Evolutionary conservation across 2,113 vertebrate species (phyloP), one percentile per base, ranked within the genome.

Genomic region (Paramormyrops kingsleyae): DNA sequence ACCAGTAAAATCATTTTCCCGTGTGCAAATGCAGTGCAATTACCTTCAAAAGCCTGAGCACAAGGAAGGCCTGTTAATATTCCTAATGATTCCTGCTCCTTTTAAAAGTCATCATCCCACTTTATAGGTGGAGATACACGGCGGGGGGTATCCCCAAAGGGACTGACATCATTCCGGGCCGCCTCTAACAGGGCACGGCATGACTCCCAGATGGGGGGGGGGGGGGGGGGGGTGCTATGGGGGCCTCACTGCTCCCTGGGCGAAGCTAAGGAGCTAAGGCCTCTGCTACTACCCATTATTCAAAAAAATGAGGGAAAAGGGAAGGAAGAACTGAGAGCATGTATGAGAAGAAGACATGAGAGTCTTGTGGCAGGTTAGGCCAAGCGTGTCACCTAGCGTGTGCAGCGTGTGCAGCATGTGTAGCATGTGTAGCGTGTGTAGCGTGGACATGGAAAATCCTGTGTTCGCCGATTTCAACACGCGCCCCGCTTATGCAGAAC

Each of bases 61-160:
- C 92, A 95, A 95, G 94, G 94, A 95, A 94, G 95, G 94, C 91
- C 95, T 95, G 95, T 95, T 95, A 95, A 95, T 95, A 95, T 94
- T 94, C 92, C 93, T 95, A 95, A 96, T 96, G 95, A 96, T 94
- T 93, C 93, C 94, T 93, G 93, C 94, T 95, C 95, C 95, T 96
- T 96, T 95, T 95, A 94, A 94, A 96, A 96, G 95, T 95, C 94
- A 90, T 95, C 94, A 94, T 95, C 93, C 94, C 95, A 94, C 91
- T 95, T 95, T 94, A 93, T 94, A 95, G 95, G 95, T 95, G 93
- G 94, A 95, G 93, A 93, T 93, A 92, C 92, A 92, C 87, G 77
- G 91, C 74, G 91, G 92, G 89, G 93, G 93, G 94, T 92, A 91
- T 88, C 87, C 90, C 95, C 94, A 92, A 44, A 88, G 95, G 93